A percentile compares a stretch with the other conserved stretches of the same genome.
Evolutionary conservation across 2,888 invertebrate genomes (phyloP).

Genomic region (Tetragonisca angustula): DNA sequence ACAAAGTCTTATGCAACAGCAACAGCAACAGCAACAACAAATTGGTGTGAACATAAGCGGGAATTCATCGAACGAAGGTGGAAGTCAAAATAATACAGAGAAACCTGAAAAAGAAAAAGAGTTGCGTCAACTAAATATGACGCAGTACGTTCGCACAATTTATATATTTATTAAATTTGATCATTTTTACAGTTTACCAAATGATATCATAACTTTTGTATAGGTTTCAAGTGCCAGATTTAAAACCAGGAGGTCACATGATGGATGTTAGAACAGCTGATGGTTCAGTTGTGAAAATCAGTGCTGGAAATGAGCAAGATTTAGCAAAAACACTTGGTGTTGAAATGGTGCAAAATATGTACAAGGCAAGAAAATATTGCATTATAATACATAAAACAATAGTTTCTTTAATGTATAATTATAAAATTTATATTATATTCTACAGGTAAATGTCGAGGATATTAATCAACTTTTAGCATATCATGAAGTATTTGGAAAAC

Average conservation of each 20-base stretch:
- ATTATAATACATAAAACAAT: not conserved
- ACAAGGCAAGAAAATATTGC: conserved; percentile 85
- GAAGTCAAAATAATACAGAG: conserved; percentile 76
- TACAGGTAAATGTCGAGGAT: conserved; percentile 90
- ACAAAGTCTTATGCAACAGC: conserved; percentile 81
- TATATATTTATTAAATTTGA: not conserved
- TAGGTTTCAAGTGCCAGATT: conserved; percentile 84
- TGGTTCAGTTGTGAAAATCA: conserved; percentile 90
- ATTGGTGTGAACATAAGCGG: conserved; percentile 78
- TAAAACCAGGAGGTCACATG: conserved; percentile 84
- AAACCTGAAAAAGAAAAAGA: conserved; percentile 81
- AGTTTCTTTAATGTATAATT: not conserved
- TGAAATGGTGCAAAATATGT: conserved; percentile 92
- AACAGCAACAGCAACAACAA: conserved; percentile 74
- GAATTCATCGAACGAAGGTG: conserved; percentile 74
- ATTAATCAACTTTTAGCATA: conserved; percentile 93
- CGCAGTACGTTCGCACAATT: conserved; percentile 77
- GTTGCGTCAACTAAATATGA: conserved; percentile 81
- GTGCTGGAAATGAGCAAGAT: conserved; percentile 87
- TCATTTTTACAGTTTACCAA: conserved; percentile 2
- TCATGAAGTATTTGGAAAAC: conserved; percentile 93
- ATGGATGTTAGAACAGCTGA: conserved; percentile 88
- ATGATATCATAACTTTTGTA: conserved; percentile 20
- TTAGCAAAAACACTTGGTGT: conserved; percentile 87
- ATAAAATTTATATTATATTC: conserved; percentile 2